A percentile compares a stretch with the other conserved stretches of the same genome.
These are phyloP conservation scores for Exocentrus adspersus DNA, from an alignment of 2,888 invertebrate species.

Conservation along the genomic window DNA sequence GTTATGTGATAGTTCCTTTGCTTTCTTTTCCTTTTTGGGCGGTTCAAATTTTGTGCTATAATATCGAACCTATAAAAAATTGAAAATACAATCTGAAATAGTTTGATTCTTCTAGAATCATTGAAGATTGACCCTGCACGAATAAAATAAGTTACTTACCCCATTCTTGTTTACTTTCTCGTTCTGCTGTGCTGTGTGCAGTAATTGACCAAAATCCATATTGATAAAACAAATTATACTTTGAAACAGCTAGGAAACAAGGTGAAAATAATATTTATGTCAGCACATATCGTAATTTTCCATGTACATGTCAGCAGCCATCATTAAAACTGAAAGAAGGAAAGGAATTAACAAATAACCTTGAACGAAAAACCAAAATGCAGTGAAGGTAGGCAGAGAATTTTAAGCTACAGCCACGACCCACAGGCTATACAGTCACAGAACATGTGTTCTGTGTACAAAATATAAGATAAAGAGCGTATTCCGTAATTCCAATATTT, in stretches of 20 bases:
- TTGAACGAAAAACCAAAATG: background rate
- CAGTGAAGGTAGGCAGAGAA: background rate
- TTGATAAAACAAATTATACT: background rate
- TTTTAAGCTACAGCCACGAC: too few relatives aligned
- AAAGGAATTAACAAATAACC: background rate
- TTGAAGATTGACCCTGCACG: background rate
- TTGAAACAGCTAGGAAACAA: conserved; percentile 8
- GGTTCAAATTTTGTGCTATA: conserved; percentile 85
- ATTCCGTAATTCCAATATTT: too few relatives aligned
- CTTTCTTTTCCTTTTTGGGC: conserved; percentile 79
- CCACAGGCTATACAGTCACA: too few relatives aligned
- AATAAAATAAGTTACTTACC: conserved; percentile 48
- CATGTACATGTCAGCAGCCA: conserved; percentile 48
- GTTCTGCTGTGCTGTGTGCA: conserved; percentile 72
- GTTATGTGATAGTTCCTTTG: conserved; percentile 76
- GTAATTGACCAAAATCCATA: conserved; percentile 72
- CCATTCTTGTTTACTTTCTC: conserved; percentile 58
- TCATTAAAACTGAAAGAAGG: conserved; percentile 27
- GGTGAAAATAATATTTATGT: conserved; percentile 19
- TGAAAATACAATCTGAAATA: background rate
- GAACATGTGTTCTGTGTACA: too few relatives aligned
- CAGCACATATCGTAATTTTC: conserved; percentile 37
- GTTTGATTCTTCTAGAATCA: conserved; percentile 16
- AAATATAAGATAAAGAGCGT: too few relatives aligned
- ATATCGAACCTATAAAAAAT: conserved; percentile 63